Conservation (phyloP, 1,140 invertebrate species). For the Drosophila funebris region DNA sequence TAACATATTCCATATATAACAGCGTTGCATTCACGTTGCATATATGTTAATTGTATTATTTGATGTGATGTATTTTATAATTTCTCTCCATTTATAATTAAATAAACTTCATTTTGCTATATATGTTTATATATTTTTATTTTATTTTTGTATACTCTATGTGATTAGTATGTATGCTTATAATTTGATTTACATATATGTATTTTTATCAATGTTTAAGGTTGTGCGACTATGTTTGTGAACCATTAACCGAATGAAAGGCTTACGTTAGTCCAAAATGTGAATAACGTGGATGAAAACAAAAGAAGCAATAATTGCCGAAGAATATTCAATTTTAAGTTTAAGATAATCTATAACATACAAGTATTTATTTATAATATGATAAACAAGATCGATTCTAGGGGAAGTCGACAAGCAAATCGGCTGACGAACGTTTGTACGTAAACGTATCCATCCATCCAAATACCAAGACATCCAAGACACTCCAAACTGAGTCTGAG, state of each 20-base stretch:
- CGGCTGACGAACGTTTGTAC: constrained; percentile 61
- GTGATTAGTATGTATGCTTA: constrained; percentile 48
- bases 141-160: constrained; percentile 22
- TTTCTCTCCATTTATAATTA: constrained; percentile 61
- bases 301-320: constrained; percentile 74
- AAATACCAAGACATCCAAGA: constrained; percentile 75
- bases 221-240: constrained; percentile 77
- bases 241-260: constrained; percentile 56
- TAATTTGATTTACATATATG: constrained; percentile 27
- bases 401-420: constrained; percentile 9
- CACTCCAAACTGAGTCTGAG: constrained; percentile 82
- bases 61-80: constrained; percentile 81
- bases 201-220: constrained; percentile 67
- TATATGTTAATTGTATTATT: constrained; percentile 79
- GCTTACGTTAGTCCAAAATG: constrained; percentile 58
- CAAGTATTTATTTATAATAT: constrained; percentile 19
- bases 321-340: constrained; percentile 73
- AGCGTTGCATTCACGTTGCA: constrained; percentile 33
- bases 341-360: constrained; percentile 63
- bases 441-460: constrained; percentile 81
- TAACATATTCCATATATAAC: constrained; percentile 66
- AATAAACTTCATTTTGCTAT: constrained; percentile 73
- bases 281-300: constrained; percentile 27
- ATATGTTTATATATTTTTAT: constrained; percentile 27
- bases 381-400: constrained; percentile 17